Percentiles rank a stretch among this genome's conserved stretches.
Evolutionary conservation across 2,888 invertebrate genomes (phyloP).

Genomic region (Napeogenes sylphis): DNA sequence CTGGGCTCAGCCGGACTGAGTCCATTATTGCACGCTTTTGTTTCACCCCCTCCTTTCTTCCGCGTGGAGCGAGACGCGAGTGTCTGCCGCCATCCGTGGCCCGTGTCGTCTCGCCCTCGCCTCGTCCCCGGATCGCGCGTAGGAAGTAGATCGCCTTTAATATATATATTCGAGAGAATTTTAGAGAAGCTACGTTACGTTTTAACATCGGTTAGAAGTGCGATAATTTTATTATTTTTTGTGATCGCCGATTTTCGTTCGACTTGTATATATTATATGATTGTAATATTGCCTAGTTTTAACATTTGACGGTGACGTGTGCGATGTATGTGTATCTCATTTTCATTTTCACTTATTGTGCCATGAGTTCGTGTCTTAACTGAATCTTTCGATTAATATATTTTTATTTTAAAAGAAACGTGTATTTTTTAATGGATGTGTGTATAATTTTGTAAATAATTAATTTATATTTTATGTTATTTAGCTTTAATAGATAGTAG

Average conservation of each 20-base stretch:
- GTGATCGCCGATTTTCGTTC: neutral
- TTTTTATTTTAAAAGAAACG: slow-evolving; percentile 10
- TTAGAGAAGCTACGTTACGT: neutral
- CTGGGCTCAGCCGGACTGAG: slow-evolving; percentile 70
- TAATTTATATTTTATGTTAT: slow-evolving; percentile 68
- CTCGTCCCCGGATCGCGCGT: too few species aligned
- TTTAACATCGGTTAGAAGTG: too few species aligned
- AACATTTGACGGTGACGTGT: too few species aligned
- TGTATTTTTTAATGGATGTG: slow-evolving; percentile 24
- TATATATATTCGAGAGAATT: slow-evolving; percentile 6
- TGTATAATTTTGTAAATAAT: slow-evolving; percentile 76
- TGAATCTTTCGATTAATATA: slow-evolving; percentile 12
- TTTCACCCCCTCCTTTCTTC: slow-evolving; percentile 25
- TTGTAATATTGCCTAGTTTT: too few species aligned
- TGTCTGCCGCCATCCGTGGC: too few species aligned
- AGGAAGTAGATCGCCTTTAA: too few species aligned
- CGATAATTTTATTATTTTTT: neutral
- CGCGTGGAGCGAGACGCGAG: neutral
- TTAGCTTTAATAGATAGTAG: slow-evolving; percentile 76
- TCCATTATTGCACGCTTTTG: slow-evolving; percentile 70
- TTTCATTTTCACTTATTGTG: slow-evolving; percentile 42
- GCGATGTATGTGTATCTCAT: neutral
- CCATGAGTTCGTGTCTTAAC: slow-evolving; percentile 45
- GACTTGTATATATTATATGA: too few species aligned
- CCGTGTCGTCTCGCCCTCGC: neutral